phyloP scores from a whole-genome alignment of 1,140 invertebrate genomes.

The Wiebesia pumilae region DNA sequence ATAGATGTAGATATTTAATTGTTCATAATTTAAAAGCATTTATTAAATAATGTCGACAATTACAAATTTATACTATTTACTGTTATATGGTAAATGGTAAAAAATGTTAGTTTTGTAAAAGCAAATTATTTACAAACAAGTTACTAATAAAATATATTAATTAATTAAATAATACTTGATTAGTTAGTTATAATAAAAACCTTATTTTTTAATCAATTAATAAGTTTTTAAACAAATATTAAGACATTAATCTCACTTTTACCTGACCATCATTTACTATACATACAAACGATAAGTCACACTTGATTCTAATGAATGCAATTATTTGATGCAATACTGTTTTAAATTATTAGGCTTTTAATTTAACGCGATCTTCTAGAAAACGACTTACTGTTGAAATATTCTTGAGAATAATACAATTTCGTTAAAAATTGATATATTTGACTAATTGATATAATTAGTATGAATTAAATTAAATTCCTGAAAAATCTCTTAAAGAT shows the following conservation, averaged over 20 bases:
- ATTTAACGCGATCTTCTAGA: slow-evolving; percentile 3
- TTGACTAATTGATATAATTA: not conserved
- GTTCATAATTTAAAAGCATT: no score
- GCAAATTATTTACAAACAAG: no score
- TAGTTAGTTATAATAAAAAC: not conserved
- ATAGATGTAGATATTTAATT: no score
- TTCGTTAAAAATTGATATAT: no score
- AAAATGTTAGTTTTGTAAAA: no score
- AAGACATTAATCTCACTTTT: slow-evolving; percentile 6
- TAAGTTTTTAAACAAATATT: not conserved
- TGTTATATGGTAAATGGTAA: no score
- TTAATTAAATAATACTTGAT: no score
- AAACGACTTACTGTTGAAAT: slow-evolving; percentile 18
- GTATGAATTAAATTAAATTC: slow-evolving; percentile 9
- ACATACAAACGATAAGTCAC: not conserved
- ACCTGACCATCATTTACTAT: not conserved
- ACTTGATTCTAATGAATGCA: not conserved
- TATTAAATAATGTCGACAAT: no score
- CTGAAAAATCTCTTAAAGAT: slow-evolving; percentile 7
- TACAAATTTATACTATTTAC: no score
- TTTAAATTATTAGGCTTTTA: slow-evolving; percentile 2
- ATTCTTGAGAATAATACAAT: slow-evolving; percentile 27
- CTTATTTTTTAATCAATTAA: not conserved
- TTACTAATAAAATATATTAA: no score
- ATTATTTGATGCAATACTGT: not conserved